Percentiles rank a stretch among this genome's conserved stretches.
Evolutionary conservation across 2,888 invertebrate species (phyloP).

Genomic region (Apodemia zela): DNA sequence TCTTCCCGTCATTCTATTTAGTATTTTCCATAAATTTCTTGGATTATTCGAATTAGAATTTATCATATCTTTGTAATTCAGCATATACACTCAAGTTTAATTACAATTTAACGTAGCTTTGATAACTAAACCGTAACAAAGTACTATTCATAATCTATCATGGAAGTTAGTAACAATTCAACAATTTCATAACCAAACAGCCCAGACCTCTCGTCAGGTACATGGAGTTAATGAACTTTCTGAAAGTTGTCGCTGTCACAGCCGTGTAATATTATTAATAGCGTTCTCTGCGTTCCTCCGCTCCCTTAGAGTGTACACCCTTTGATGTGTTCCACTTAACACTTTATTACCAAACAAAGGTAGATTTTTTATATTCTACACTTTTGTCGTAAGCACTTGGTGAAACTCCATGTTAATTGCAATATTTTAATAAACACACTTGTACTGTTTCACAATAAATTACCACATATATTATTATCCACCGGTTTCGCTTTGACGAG

Average conservation of each 20-base stretch:
- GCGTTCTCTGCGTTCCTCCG: constrained; percentile 48
- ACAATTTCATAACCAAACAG: constrained; percentile 22
- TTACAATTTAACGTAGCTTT: background rate
- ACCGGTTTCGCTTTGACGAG: too few species aligned
- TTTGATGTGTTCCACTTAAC: constrained; percentile 37
- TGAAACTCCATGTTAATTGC: too few species aligned
- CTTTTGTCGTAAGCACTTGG: too few species aligned
- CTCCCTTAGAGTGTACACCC: constrained; percentile 33
- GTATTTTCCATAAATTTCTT: too few species aligned
- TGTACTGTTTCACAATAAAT: too few species aligned
- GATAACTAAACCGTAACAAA: background rate
- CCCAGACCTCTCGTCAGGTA: constrained; percentile 24
- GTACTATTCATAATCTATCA: constrained; percentile 17
- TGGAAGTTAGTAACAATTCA: constrained; percentile 15
- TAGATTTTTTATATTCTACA: too few species aligned
- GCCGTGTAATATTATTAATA: constrained; percentile 65
- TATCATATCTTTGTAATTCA: too few species aligned
- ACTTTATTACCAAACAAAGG: constrained; percentile 17
- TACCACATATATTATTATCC: too few species aligned
- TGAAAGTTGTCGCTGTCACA: constrained; percentile 45
- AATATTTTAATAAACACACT: too few species aligned
- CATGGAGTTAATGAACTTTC: constrained; percentile 40
- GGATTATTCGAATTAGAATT: too few species aligned
- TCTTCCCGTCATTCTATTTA: too few species aligned
- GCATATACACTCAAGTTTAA: background rate